Evolutionary conservation across 2,113 vertebrate species (phyloP), one percentile per base, ranked within the genome.

Genomic region (Sinocyclocheilus anophthalmus): DNA sequence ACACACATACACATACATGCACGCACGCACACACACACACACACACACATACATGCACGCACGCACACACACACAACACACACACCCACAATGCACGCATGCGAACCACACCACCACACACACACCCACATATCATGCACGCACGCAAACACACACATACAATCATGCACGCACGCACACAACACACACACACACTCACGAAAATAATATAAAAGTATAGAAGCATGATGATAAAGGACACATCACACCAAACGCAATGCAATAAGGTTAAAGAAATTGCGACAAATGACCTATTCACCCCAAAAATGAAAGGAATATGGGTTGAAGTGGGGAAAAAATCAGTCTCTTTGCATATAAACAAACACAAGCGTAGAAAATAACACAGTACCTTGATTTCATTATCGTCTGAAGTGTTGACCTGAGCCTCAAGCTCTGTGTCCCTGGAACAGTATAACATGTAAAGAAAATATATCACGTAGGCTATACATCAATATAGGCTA

Each of bases 341-440:
- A 45, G 63, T n/a, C 11, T 13, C 16, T 13, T 13, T 70, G n/a
- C 20, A 61, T n/a, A 22, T 33, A 0, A 37, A 9, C 48, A 48
- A 48, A 9, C 5, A 0, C 37, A 50, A 20, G 33, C 24, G 33
- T n/a, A 39, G 33, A 80, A 39, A 69, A 37, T 14, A 30, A 76
- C 26, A 67, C 45, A 50, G 24, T 85, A 90, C 89, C 89, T 90
- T 78, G 45, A 88, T 82, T 79, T 87, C 85, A 83, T 76, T 24
- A 13, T 82, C 85, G 0, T 79, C 37, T 4, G 45, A 24, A 59
- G 73, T 22, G 48, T 55, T 79, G 22, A 65, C 89, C 30, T 76
- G 76, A 11, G 30, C 76, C 61, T 84, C 77, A 12, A 88, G 80
- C 72, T 90, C 89, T 26, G 85, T 83, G 48, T 88, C 89, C 76